Base-by-base conservation (phyloP, 2,888 invertebrate genomes). In the Hesperia comma region DNA sequence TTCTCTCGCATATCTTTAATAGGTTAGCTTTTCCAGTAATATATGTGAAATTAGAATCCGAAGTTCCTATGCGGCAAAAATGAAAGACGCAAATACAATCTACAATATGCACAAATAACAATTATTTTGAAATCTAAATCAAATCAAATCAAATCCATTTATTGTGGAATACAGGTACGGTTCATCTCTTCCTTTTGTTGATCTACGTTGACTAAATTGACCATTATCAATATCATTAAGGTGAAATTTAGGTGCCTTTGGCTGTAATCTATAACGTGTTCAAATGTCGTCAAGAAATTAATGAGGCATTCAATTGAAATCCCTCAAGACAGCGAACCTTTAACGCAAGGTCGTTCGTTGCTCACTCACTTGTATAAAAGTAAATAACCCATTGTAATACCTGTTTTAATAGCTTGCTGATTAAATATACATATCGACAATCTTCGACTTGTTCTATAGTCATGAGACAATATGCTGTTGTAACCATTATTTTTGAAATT, bases 351-450 rank as follows among this genome's bases (percentile, higher is more conserved):
- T 14, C 51, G 51, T 21, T 51, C 51, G 51, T 51, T 51, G 51
- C 12, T 51, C 51, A 51, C 12, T 51, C 51, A 51, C 51, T 14
- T 51, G 19, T 21, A 51, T 51, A 51, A 51, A 51, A 57, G 37
- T 56, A 21, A 41, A 32, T 6, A 46, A 46, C 17, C 43, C 15
- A 46, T 46, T 17, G 17, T 6, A 46, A 17, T 15, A 17, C 8
- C 43, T 46, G 7, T 17, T 46, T 15, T 46, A 15, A 15, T 46
- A 46, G 15, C 6, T 46, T 17, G 43, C 15, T 46, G 7, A 46
- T 46, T 46, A n/a, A 46, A 15, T 46, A 46, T 46, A 46, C 15
- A 17, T 17, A 46, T 17, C 6, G 17, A n/a, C 15, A 46, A 7
- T 46, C 37, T 43, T 15, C 43, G 17, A 46, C 17, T 17, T 46